Evolutionary conservation across 2,888 invertebrate genomes (phyloP).

Genomic region (Tanypteryx hageni): DNA sequence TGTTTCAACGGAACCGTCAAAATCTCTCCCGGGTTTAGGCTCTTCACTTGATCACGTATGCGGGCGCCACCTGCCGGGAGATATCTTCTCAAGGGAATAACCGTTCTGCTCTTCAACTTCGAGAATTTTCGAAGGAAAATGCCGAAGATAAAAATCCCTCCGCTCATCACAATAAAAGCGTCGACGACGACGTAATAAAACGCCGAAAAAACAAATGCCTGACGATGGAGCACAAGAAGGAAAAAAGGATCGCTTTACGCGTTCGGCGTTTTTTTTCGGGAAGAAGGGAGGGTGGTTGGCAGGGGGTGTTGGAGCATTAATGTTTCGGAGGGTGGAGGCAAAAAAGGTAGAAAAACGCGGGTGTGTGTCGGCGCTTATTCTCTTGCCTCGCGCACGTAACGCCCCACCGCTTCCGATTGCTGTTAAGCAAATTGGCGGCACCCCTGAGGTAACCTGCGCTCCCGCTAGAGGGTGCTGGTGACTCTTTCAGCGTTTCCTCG

Average conservation of each 20-base stretch:
- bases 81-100: not conserved
- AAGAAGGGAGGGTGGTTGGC: slow-evolving; percentile 72
- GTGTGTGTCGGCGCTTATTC: slow-evolving; percentile 41
- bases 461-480: slow-evolving; percentile 67
- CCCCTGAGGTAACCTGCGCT: slow-evolving; percentile 50
- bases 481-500: slow-evolving; percentile 37
- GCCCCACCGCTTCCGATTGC: slow-evolving; percentile 41
- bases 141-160: slow-evolving; percentile 11
- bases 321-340: slow-evolving; percentile 66
- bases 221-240: not conserved
- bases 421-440: slow-evolving; percentile 66
- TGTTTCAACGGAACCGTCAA: not conserved
- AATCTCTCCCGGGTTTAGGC: not conserved
- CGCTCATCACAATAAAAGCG: not conserved
- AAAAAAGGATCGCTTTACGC: slow-evolving; percentile 68
- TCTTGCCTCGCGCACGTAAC: slow-evolving; percentile 61
- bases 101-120: not conserved
- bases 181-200: slow-evolving; percentile 1
- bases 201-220: slow-evolving; percentile 25
- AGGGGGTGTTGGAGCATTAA: slow-evolving; percentile 65
- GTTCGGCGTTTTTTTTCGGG: slow-evolving; percentile 72
- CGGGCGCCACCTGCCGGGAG: not conserved
- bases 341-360: slow-evolving; percentile 65
- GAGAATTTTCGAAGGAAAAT: not conserved
- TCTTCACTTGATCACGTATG: no score